Conservation (phyloP, 2,113 vertebrate species). For the Ginglymostoma cirratum region DNA sequence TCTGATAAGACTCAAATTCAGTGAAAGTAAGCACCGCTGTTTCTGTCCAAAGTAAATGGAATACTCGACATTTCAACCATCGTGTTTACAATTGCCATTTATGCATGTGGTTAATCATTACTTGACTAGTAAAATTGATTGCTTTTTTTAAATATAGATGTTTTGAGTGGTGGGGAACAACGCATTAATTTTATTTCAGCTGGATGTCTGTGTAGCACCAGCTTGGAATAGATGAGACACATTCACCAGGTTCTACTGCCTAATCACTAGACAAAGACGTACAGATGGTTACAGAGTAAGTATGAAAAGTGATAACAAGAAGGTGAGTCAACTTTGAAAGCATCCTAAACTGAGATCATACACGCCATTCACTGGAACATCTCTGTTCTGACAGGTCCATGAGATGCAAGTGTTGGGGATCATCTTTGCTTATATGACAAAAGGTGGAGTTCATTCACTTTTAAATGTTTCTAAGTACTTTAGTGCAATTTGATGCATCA, state of each 20-base stretch:
- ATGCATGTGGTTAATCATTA: background rate
- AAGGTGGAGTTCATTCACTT: background rate
- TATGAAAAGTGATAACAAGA: background rate
- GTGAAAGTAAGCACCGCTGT: background rate
- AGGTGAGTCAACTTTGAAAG: background rate
- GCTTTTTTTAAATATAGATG: background rate
- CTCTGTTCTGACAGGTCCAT: background rate
- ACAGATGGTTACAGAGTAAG: background rate
- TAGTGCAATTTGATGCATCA: background rate
- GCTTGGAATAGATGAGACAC: too few relatives aligned
- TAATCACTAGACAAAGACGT: background rate
- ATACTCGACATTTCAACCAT: background rate
- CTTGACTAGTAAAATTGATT: background rate
- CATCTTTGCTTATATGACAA: background rate
- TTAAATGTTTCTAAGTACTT: background rate
- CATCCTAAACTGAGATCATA: background rate
- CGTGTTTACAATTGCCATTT: background rate
- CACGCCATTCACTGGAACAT: background rate
- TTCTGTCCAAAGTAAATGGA: background rate
- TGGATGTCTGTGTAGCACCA: background rate
- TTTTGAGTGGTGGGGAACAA: background rate
- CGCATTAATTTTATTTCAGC: background rate
- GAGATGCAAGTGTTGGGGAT: background rate
- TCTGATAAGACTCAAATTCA: background rate
- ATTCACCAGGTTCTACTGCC: background rate